Evolutionary conservation across 2,113 vertebrate genomes (phyloP), one percentile per base, ranked within the genome.

Genomic region (Castor canadensis): DNA sequence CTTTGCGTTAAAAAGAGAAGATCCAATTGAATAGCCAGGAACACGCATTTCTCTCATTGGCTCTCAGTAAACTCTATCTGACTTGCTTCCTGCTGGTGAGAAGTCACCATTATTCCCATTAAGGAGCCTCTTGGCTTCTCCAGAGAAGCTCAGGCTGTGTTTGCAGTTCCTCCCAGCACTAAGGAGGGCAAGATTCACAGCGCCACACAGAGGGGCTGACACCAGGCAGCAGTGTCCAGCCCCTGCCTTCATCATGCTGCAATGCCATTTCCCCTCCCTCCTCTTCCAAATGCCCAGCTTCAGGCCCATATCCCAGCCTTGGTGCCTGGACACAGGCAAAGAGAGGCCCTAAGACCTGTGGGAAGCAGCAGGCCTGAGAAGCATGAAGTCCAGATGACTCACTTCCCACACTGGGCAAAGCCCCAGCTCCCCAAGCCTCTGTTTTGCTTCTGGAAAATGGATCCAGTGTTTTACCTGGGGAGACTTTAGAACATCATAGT

Each of bases 1-100:
- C 77, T 95, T 77, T 20, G 79, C 3, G 30, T 83, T 88, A 52
- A 87, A 88, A 83, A 91, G 75, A 35, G 85, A 86, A 71, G 49
- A 47, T 13, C 67, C 88, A 40, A 32, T 71, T 79, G 80, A 89
- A 47, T 79, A n/a, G 45, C 17, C 62, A 67, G 54, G 95, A 79
- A 66, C 35, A 9, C 84, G 83, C 19, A 35, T 67, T 95, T 60
- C 76, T 75, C 58, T 91, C 45, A 1, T 6, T 26, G 2, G 30
- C 56, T 95, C 85, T 95, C 73, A 64, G 22, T 69, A 10, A 38
- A 38, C 87, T 64, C 54, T 60, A 20, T 35, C 47, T 26, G 5
- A 4, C 71, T 86, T 75, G 32, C 35, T 91, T 86, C 49, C 85
- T 26, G 28, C 81, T 45, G 83, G 30, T 40, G 62, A 81, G 64